Conservation (phyloP, 2,797 vertebrate species). For the Helarctos malayanus region DNA sequence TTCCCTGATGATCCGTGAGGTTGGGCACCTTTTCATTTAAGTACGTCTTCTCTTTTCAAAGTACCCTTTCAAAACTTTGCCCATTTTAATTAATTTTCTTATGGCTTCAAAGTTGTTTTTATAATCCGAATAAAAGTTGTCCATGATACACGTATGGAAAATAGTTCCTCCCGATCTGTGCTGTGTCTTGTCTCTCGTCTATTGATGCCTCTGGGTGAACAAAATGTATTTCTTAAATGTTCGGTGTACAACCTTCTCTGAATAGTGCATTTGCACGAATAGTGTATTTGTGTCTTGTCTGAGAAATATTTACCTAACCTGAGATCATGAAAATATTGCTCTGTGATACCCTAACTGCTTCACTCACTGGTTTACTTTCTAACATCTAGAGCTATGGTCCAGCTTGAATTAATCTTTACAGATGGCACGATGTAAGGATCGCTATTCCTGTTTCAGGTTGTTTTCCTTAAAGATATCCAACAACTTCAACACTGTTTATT, state of each 20-base stretch:
- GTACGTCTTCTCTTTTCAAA: background rate
- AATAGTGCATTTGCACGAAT: background rate
- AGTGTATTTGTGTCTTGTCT: background rate
- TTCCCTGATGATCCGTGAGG: background rate
- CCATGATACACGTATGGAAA: accelerated
- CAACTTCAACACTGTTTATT: background rate
- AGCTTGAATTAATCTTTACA: background rate
- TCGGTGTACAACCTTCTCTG: background rate
- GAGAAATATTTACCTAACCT: background rate
- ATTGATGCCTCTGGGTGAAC: background rate
- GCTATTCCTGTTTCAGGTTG: too few species aligned
- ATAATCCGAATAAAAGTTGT: background rate
- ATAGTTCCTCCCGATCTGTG: background rate
- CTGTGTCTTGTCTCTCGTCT: background rate
- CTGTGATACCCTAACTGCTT: background rate
- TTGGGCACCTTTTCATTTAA: background rate
- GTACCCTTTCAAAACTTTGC: background rate
- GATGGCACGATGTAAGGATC: accelerated
- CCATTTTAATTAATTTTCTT: background rate
- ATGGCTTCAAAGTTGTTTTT: background rate
- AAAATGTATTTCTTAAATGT: background rate
- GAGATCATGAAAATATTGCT: background rate
- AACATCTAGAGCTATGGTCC: background rate
- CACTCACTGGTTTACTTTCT: background rate
- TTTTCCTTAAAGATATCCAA: background rate